Percentiles rank a stretch among this genome's conserved stretches.
These are phyloP conservation scores for Cordilura impudica DNA, from an alignment of 2,888 invertebrate species.

Conservation along the genomic window DNA sequence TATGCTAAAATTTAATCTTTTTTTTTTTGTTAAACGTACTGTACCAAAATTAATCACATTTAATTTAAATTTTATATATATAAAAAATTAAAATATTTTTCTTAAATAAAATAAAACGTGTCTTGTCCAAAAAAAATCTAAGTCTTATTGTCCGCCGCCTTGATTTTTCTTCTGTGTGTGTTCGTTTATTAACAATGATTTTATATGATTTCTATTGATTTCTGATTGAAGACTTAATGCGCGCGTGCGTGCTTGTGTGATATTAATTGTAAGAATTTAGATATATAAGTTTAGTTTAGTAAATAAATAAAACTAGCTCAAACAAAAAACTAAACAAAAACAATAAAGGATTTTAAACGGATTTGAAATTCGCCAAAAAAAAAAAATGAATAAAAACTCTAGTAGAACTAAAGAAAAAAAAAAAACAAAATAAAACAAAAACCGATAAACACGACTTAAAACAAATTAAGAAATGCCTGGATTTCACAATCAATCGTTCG, in stretches of 20 bases:
- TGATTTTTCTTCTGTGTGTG: constrained; percentile 42
- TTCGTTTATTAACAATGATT: constrained; percentile 45
- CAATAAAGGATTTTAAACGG: constrained; percentile 68
- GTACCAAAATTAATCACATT: neutral
- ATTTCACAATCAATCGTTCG: neutral
- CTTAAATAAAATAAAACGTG: constrained; percentile 17
- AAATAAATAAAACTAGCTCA: constrained; percentile 54
- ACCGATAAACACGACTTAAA: constrained; percentile 54
- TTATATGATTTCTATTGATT: constrained; percentile 59
- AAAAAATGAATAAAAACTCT: constrained; percentile 45
- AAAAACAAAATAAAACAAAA: constrained; percentile 16
- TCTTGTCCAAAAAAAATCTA: constrained; percentile 48
- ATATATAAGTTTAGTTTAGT: constrained; percentile 47
- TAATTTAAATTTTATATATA: neutral
- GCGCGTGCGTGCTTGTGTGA: constrained; percentile 67
- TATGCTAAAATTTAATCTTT: too few relatives aligned
- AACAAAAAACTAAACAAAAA: constrained; percentile 39
- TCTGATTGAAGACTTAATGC: constrained; percentile 66
- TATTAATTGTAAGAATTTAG: constrained; percentile 67
- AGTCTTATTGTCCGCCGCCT: constrained; percentile 50
- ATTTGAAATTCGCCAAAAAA: constrained; percentile 63
- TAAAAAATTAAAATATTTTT: constrained; percentile 12
- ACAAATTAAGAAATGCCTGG: constrained; percentile 27
- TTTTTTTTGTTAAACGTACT: neutral
- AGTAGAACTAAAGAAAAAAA: constrained; percentile 38